phyloP scores from a whole-genome alignment of 2,113 vertebrate species.

The Petrocephalus zakoni region DNA sequence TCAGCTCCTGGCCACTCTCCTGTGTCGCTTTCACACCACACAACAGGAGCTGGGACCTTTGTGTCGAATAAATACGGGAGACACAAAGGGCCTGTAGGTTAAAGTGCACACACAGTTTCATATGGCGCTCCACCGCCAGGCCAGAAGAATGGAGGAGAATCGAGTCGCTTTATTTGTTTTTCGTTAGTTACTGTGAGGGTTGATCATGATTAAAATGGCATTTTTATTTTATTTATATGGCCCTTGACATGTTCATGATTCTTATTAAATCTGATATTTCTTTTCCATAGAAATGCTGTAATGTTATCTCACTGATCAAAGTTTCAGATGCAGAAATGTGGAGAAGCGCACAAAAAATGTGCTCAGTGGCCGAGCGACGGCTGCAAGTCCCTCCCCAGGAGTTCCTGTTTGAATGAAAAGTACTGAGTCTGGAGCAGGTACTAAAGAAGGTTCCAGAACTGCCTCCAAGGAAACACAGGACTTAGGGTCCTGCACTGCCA shows the following conservation, averaged over 20 bases:
- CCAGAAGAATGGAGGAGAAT: not conserved
- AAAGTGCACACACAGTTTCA: not conserved
- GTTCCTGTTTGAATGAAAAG: not conserved
- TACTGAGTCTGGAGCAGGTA: not conserved
- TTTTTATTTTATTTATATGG: not conserved
- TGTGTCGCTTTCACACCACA: not conserved
- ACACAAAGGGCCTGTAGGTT: not conserved
- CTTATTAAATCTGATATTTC: too few relatives aligned
- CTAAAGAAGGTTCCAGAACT: not conserved
- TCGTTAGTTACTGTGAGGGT: not conserved
- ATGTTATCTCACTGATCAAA: not conserved
- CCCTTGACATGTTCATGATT: not conserved
- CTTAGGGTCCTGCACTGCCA: constrained; percentile 52
- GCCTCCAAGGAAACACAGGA: not conserved
- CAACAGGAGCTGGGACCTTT: not conserved
- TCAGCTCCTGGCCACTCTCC: not conserved
- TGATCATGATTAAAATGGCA: not conserved
- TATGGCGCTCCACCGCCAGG: not conserved
- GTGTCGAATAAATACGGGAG: not conserved
- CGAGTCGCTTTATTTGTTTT: too few relatives aligned
- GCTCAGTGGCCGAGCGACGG: not conserved
- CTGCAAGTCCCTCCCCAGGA: not conserved
- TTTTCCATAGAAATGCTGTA: not conserved
- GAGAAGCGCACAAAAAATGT: not conserved
- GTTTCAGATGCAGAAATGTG: not conserved